Evolutionary conservation across 1,140 invertebrate species (phyloP).

Genomic region (Lepeophtheirus salmonis): DNA sequence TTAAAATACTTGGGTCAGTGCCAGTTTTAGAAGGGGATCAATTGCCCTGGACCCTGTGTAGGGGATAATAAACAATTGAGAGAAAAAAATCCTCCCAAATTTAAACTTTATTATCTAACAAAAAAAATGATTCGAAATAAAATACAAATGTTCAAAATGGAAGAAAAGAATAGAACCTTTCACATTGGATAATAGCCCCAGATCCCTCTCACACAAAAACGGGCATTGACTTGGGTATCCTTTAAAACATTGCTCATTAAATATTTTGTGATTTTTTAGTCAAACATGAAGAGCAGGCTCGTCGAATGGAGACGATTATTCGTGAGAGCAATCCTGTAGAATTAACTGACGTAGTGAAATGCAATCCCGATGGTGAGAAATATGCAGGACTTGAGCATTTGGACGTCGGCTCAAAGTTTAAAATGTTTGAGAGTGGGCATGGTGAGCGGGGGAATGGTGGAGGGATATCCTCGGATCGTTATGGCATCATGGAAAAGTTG

Average conservation of each 20-base stretch:
- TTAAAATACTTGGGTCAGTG: neutral
- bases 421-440: constrained; percentile 16
- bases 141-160: too few relatives aligned
- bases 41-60: too few relatives aligned
- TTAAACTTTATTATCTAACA: too few relatives aligned
- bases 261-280: neutral
- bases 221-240: too few relatives aligned
- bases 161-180: too few relatives aligned
- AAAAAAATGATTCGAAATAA: too few relatives aligned
- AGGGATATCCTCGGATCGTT: constrained; percentile 3
- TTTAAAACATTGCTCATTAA: too few relatives aligned
- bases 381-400: constrained; percentile 12
- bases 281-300: constrained; percentile 4
- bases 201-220: too few relatives aligned
- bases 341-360: constrained; percentile 1
- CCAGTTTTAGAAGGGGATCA: too few relatives aligned
- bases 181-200: too few relatives aligned
- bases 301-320: constrained; percentile 18
- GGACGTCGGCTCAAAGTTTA: constrained; percentile 18
- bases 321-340: constrained; percentile 13
- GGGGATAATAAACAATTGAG: too few relatives aligned
- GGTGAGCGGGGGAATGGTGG: neutral
- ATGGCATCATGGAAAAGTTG: constrained; percentile 19
- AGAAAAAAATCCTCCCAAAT: neutral
- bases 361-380: constrained; percentile 1